A percentile compares a stretch with the other conserved stretches of the same genome.
Evolutionary conservation across 2,888 invertebrate species (phyloP).

Genomic region (Callimorpha dominula): DNA sequence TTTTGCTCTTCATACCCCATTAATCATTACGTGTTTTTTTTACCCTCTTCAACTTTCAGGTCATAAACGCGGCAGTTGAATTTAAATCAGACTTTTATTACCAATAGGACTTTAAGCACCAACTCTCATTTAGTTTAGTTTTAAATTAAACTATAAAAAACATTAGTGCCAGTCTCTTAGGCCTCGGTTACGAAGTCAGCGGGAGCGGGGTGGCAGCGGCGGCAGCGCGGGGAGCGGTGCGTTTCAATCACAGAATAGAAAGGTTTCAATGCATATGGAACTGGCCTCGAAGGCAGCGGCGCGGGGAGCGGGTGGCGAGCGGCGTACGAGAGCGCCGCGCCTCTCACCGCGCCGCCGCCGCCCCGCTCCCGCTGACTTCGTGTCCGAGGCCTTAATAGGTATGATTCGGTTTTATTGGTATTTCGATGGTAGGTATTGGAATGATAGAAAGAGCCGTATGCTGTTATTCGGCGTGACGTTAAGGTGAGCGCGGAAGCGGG

Average conservation of each 20-base stretch:
- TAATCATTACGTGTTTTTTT: background rate
- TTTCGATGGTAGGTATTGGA: constrained; percentile 22
- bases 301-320: too few relatives aligned
- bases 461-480: background rate
- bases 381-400: too few relatives aligned
- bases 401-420: constrained; percentile 27
- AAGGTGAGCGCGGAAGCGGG: background rate
- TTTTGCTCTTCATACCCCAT: background rate
- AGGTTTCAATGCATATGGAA: too few relatives aligned
- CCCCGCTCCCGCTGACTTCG: too few relatives aligned
- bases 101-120: constrained; percentile 50
- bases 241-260: too few relatives aligned
- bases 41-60: background rate
- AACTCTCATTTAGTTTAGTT: constrained; percentile 40
- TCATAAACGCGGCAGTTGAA: constrained; percentile 39
- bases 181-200: too few relatives aligned
- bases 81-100: constrained; percentile 52
- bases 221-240: too few relatives aligned
- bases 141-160: constrained; percentile 60
- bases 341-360: too few relatives aligned
- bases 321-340: too few relatives aligned
- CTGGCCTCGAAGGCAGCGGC: too few relatives aligned
- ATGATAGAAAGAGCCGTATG: background rate
- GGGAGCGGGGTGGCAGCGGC: too few relatives aligned
- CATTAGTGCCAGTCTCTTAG: constrained; percentile 33